phyloP scores from a whole-genome alignment of 2,113 vertebrate genomes.

The Spheniscus mendiculus region DNA sequence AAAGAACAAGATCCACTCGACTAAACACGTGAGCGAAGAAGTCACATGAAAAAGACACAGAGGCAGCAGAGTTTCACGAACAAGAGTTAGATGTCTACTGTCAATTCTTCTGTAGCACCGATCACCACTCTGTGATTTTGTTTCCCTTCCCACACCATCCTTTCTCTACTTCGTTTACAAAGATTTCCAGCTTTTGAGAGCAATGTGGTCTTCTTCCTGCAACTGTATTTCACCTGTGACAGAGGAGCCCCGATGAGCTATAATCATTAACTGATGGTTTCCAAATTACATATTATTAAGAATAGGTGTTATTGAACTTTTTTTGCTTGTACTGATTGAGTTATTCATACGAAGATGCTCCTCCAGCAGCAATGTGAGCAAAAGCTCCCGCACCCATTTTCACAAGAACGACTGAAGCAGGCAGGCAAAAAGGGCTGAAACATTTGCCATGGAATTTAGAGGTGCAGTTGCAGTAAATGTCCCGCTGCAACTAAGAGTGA shows the following conservation, averaged over 20 bases:
- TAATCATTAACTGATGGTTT: background rate
- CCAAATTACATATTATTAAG: background rate
- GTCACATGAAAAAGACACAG: background rate
- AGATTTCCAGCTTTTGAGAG: background rate
- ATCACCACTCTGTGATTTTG: background rate
- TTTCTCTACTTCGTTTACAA: background rate
- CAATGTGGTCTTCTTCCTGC: background rate
- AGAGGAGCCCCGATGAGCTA: background rate
- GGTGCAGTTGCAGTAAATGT: background rate
- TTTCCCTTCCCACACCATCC: background rate
- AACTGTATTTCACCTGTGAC: background rate
- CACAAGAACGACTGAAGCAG: background rate
- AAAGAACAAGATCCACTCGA: background rate
- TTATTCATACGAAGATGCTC: background rate
- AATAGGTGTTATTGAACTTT: background rate
- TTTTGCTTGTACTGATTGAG: background rate
- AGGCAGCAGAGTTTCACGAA: background rate
- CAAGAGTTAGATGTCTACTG: background rate
- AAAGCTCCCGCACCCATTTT: background rate
- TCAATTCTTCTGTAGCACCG: background rate
- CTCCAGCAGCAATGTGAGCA: background rate
- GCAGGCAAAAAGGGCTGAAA: background rate
- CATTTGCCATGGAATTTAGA: background rate
- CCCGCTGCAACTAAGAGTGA: accelerated
- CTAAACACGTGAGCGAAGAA: background rate